phyloP scores from a whole-genome alignment of 2,113 vertebrate species.

The Carassius auratus region DNA sequence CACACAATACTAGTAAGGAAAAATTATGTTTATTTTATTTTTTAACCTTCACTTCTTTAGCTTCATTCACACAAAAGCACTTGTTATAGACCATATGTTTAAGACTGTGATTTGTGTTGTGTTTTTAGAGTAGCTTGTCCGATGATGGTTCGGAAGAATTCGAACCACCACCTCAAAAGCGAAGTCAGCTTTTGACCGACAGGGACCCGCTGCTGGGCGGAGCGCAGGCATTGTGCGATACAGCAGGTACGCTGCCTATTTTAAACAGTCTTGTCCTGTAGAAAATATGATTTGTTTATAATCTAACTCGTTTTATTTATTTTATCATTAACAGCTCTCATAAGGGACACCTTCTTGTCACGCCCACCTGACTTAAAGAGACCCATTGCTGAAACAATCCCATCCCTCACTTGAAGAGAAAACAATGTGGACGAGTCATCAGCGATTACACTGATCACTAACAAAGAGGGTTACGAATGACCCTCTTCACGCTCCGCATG shows the following conservation, averaged over 20 bases:
- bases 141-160: conserved; percentile 62
- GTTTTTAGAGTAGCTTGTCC: conserved; percentile 65
- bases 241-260: conserved; percentile 61
- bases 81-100: neutral
- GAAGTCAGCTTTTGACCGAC: conserved; percentile 73
- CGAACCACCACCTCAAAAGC: conserved; percentile 19
- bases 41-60: neutral
- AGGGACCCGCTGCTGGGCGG: conserved; percentile 74
- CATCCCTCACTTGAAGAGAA: conserved; percentile 63
- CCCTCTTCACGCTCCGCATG: neutral
- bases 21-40: neutral
- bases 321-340: conserved; percentile 65
- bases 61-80: neutral
- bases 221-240: conserved; percentile 64
- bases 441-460: neutral
- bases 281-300: neutral
- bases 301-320: neutral
- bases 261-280: neutral
- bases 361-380: conserved; percentile 57
- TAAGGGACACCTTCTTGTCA: conserved; percentile 65
- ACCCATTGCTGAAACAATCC: conserved; percentile 51
- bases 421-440: neutral
- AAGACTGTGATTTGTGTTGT: neutral
- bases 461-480: neutral
- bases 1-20: conserved; percentile 65